Evolutionary conservation across 2,888 invertebrate species (phyloP).

Genomic region (Diloba caeruleocephala): DNA sequence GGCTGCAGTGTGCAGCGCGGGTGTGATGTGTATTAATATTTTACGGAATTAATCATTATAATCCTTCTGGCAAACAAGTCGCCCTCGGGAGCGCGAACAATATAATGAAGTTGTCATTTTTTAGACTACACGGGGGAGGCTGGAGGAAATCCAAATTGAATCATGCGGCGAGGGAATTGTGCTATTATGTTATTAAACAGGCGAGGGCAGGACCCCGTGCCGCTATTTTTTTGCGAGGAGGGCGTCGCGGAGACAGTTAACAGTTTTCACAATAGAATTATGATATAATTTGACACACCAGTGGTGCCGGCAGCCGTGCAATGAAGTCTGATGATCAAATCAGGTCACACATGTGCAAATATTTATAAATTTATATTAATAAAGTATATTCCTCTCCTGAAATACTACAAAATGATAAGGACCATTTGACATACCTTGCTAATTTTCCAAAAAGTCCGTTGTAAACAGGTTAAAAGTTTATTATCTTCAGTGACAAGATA

Average conservation of each 20-base stretch:
- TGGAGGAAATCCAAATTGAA: constrained; percentile 92
- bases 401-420: no score
- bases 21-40: constrained; percentile 88
- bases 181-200: constrained; percentile 92
- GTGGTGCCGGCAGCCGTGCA: constrained; percentile 62
- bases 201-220: constrained; percentile 89
- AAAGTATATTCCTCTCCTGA: no score
- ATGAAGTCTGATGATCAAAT: constrained; percentile 42
- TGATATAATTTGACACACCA: constrained; percentile 88
- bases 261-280: constrained; percentile 89
- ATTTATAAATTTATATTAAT: neutral
- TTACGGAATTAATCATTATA: constrained; percentile 89
- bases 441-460: no score
- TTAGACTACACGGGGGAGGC: constrained; percentile 86
- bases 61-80: constrained; percentile 88
- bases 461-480: no score
- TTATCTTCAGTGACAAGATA: neutral
- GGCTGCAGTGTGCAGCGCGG: constrained; percentile 82
- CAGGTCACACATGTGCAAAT: constrained; percentile 7
- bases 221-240: constrained; percentile 81
- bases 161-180: constrained; percentile 91
- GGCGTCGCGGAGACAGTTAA: constrained; percentile 87
- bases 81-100: constrained; percentile 85
- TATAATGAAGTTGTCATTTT: constrained; percentile 90
- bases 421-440: no score